These are phyloP conservation scores for Hemicentrotus pulcherrimus DNA, from an alignment of 35 echinoderm and acorn worm species.

Conservation along the genomic window DNA sequence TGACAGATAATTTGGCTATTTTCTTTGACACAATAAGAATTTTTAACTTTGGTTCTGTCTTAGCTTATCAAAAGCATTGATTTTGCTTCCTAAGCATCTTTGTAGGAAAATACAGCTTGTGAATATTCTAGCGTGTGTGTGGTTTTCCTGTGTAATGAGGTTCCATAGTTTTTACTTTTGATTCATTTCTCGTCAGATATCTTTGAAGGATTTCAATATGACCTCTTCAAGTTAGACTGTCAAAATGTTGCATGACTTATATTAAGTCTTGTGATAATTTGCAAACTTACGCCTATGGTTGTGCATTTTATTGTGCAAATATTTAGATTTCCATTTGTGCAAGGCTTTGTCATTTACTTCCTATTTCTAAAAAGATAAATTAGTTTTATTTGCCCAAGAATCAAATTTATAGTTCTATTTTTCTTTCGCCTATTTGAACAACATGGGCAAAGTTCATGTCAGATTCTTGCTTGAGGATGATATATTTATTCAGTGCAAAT, in stretches of 20 bases:
- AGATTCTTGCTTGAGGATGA: background rate
- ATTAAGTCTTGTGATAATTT: background rate
- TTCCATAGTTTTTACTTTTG: background rate
- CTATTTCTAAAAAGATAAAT: background rate
- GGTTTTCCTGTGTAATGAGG: too few species aligned
- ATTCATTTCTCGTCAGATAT: background rate
- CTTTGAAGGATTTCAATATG: background rate
- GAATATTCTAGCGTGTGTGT: too few species aligned
- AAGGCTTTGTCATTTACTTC: background rate
- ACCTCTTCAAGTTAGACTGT: background rate
- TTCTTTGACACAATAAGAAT: too few species aligned
- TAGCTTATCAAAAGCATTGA: too few species aligned
- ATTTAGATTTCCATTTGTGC: background rate
- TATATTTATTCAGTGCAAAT: constrained; percentile 15
- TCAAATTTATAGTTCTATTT: constrained; percentile 15
- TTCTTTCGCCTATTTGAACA: constrained; percentile 4
- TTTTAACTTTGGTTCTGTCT: too few species aligned
- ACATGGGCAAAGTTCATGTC: background rate
- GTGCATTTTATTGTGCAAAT: background rate
- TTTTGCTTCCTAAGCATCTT: too few species aligned
- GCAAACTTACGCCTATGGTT: background rate
- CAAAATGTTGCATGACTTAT: too few species aligned
- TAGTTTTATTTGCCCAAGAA: constrained; percentile 19
- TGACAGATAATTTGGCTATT: too few species aligned
- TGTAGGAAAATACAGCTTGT: too few species aligned